Evolutionary conservation across 2,113 vertebrate species (phyloP), one percentile per base, ranked within the genome.

Genomic region (Grallaria varia): DNA sequence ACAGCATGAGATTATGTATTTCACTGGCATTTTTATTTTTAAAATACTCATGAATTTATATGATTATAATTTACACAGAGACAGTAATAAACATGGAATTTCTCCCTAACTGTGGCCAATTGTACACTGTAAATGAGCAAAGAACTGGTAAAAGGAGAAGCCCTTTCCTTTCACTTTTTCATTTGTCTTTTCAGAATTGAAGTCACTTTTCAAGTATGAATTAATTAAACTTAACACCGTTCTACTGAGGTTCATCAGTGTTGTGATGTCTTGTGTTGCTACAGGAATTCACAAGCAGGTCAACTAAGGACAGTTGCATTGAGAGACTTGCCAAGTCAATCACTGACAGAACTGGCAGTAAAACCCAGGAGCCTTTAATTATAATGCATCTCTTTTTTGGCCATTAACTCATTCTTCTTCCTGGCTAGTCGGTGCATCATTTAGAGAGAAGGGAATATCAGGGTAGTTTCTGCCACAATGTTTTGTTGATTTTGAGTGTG

Each of bases 401-500:
- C 45, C n/a, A 52, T 83, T 87, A 67, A 93, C 88, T 88, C 53
- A 55, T 30, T 72, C 63, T 74, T 81, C 50, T 53, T 69, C 39
- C 33, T 80, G 78, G 9, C 39, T 52, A 44, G 44, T 66, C 60
- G 35, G 50, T 85, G 45, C 37, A 68, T 89, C 64, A 59, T 78
- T 93, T 53, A 93, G 55, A 42, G 93, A 63, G 82, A 93, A 74
- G 63, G 84, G 39, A 31, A 56, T 87, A 27, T 91, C 74, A 80
- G 55, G 35, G 40, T 67, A 64, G 66, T 87, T 95, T 87, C 72
- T 94, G 89, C 84, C 63, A 85, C 68, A 56, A 67, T 55, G 85
- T 72, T 86, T 96, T 49, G 31, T 89, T 92, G 95, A 88, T 92
- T 95, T 97, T 88, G n/a, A 63, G 27, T 28, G 24, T 96, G 80